A percentile compares a stretch with the other conserved stretches of the same genome.
These are phyloP conservation scores for Acrossocheilus fasciatus DNA, from an alignment of 2,797 vertebrate species.

Conservation along the genomic window DNA sequence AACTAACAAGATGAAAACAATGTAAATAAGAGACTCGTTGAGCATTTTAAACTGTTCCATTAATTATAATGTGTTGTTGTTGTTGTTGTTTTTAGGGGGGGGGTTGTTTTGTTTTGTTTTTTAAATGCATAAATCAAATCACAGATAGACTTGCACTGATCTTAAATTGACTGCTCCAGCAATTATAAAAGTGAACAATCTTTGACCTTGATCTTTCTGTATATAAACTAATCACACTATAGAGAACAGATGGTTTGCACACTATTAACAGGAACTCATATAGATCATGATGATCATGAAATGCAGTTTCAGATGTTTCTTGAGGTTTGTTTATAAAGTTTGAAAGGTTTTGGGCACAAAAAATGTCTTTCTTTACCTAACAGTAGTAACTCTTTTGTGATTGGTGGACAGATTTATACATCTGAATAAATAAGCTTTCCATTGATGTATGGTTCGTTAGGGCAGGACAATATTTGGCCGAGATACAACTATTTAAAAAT, in stretches of 20 bases:
- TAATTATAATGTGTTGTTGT: not conserved
- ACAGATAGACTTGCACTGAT: not conserved
- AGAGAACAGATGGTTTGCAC: not conserved
- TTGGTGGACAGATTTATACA: not conserved
- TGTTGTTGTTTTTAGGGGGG: too few species aligned
- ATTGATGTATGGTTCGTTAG: too few species aligned
- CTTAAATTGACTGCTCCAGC: not conserved
- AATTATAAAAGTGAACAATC: not conserved
- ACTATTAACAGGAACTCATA: not conserved
- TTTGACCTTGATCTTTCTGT: not conserved
- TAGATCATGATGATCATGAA: not conserved
- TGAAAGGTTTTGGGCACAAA: not conserved
- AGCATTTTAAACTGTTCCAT: not conserved
- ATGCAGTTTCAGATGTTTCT: not conserved
- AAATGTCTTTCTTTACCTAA: not conserved
- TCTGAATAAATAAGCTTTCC: too few species aligned
- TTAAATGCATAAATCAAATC: not conserved
- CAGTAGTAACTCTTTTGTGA: not conserved
- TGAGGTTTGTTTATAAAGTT: not conserved
- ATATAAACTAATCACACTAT: not conserved
- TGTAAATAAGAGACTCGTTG: not conserved
- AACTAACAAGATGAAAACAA: not conserved
- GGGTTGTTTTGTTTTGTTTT: too few species aligned
- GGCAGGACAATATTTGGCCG: too few species aligned
- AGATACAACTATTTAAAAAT: too few species aligned